These are phyloP conservation scores for Gonocerus acuteangulatus DNA, from an alignment of 2,888 invertebrate genomes.

Conservation along the genomic window DNA sequence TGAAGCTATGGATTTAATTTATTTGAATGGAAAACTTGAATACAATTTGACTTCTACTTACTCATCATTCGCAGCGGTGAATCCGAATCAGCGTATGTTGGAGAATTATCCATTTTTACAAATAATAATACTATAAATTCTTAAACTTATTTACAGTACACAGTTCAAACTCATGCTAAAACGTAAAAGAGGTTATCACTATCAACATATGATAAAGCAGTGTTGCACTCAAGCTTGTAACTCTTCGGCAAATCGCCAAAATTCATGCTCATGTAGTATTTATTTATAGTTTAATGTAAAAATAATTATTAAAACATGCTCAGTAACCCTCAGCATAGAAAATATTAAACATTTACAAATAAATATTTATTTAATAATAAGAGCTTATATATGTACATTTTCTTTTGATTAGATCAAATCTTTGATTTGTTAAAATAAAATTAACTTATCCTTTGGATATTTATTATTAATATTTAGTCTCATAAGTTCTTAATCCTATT, in stretches of 20 bases:
- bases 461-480: too few relatives aligned
- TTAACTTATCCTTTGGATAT: too few relatives aligned
- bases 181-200: slow-evolving; percentile 17
- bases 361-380: too few relatives aligned
- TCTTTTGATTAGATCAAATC: too few relatives aligned
- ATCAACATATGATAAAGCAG: slow-evolving; percentile 2
- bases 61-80: slow-evolving; percentile 31
- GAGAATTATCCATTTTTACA: slow-evolving; percentile 28
- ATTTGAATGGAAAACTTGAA: background rate
- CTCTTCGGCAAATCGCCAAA: background rate
- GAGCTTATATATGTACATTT: too few relatives aligned
- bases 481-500: too few relatives aligned
- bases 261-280: too few relatives aligned
- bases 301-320: too few relatives aligned
- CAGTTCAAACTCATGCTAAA: slow-evolving; percentile 3
- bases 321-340: too few relatives aligned
- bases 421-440: too few relatives aligned
- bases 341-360: too few relatives aligned
- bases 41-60: slow-evolving; percentile 23
- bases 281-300: too few relatives aligned
- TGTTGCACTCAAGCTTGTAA: slow-evolving; percentile 1
- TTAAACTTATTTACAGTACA: background rate
- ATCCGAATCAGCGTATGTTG: slow-evolving; percentile 33
- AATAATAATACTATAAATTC: background rate
- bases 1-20: background rate